A percentile compares a stretch with the other conserved stretches of the same genome.
Evolutionary conservation across 2,888 invertebrate species (phyloP).

Genomic region (Doris montereyensis): DNA sequence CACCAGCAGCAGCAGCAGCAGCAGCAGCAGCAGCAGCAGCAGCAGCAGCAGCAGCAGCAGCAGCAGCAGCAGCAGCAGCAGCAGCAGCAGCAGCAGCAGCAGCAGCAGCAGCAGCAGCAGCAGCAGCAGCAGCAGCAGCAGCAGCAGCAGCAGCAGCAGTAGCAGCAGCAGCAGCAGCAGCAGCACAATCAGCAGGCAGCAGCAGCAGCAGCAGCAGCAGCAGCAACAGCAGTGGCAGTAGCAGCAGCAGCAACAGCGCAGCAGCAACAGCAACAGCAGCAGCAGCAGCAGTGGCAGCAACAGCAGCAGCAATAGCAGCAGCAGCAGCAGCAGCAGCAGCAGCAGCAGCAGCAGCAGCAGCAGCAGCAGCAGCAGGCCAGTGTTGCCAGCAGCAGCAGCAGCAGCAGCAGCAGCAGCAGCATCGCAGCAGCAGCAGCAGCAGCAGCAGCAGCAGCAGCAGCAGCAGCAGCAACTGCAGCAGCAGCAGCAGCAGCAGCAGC

Average conservation of each 20-base stretch:
- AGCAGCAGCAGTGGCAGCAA: background rate
- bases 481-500: background rate
- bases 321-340: background rate
- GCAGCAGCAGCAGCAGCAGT: background rate
- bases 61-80: background rate
- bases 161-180: background rate
- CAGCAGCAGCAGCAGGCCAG: background rate
- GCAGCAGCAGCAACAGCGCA: background rate
- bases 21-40: background rate
- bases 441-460: background rate
- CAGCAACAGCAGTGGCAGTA: background rate
- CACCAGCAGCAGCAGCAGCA: background rate
- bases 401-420: too few species aligned
- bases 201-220: background rate
- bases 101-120: background rate
- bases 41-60: background rate
- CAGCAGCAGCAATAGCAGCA: background rate
- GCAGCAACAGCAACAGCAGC: background rate
- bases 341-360: background rate
- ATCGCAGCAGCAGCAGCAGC: too few species aligned
- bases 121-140: background rate
- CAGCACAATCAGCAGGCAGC: background rate
- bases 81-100: background rate
- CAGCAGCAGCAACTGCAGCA: background rate
- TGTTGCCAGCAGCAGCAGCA: too few species aligned